Base-by-base conservation (phyloP, 1,140 invertebrate species). In the Drosophila mauritiana region DNA sequence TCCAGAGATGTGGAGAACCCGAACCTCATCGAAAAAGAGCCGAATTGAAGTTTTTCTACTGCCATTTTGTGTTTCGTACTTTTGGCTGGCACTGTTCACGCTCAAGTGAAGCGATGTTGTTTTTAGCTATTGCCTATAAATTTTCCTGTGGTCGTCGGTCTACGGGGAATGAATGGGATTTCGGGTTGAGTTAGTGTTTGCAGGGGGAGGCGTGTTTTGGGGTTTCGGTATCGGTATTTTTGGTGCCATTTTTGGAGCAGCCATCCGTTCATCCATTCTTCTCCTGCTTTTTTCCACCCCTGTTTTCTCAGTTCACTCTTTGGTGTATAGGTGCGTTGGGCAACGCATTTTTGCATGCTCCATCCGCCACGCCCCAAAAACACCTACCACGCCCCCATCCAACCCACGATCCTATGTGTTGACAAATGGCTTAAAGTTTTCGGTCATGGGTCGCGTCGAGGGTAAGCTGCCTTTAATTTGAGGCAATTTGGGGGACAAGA, bases 101-200 rank as follows among this genome's bases (percentile, higher is more conserved):
- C 83, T 88, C 83, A 88, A 88, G 62, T 88, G 83, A 88, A 88
- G 83, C 83, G 80, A 73, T 64, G 70, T 80, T 86, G 83, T 81
- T 73, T 88, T 88, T 83, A 74, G 64, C 55, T 65, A 86, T 75
- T 82, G 70, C 83, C 82, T 75, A 86, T 86, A 86, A 88, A 86
- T 86, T 86, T 78, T 52, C 61, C 74, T 72, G 61, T 57, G 74
- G 69, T 72, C 48, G 74, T 77, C 59, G 68, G 51, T 72, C 68
- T 72, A 72, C 68, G 57, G 73, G 31, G 59, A 58, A 43, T 53
- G 73, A 62, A 57, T 45, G 48, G 64, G 40, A 55, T 69, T 80
- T 69, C 52, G 58, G 48, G 45, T 52, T 55, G 73, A 72, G 55
- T 63, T 61, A 78, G 74, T 63, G 65, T 70, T 57, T 39, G 15